Base-by-base conservation (phyloP, 2,888 invertebrate genomes). In the Heliconius hortense region DNA sequence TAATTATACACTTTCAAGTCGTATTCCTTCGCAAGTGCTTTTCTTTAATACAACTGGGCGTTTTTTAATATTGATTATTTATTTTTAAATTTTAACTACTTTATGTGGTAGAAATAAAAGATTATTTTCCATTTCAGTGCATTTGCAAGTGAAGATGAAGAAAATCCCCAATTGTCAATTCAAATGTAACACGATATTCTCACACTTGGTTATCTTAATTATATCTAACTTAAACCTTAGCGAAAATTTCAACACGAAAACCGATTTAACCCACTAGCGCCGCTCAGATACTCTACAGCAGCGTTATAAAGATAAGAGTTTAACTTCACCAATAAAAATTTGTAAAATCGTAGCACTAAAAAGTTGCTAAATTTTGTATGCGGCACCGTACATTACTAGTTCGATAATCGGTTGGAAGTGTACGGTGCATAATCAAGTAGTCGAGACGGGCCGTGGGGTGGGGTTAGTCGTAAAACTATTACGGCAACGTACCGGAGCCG, bases 391-490 rank as follows among this genome's bases (percentile, higher is more conserved):
- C 89, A 90, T 92, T 92, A 92, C 90, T 89, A 90, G 91, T 92
- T 91, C 89, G 89, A 92, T 93, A 92, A 93, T 93, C 91, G 90
- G 86, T 89, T 81, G 88, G 88, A 91, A 91, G 88, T 90, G 89
- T 88, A 87, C 86, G 89, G 90, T 92, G 92, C 91, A 93, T 93
- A 93, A 90, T 92, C 90, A 90, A 93, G 92, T 91, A 90, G 90
- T 86, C 88, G 78, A 88, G 87, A 81, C 85, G 84, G 85, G 84
- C 78, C 77, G 77, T 81, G 82, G 81, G 80, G 81, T 80, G 81
- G 81, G 82, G 81, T 78, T 86, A 87, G 87, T 91, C 89, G 89
- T 93, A 92, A 93, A 94, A 92, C 93, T 93, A 93, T 94, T 93
- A 93, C 89, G 87, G 87, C 88, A 89, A 87, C 90, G 88, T 89